Evolutionary conservation across 2,113 vertebrate genomes (phyloP), one percentile per base, ranked within the genome.

Genomic region (Ailuropoda melanoleuca): DNA sequence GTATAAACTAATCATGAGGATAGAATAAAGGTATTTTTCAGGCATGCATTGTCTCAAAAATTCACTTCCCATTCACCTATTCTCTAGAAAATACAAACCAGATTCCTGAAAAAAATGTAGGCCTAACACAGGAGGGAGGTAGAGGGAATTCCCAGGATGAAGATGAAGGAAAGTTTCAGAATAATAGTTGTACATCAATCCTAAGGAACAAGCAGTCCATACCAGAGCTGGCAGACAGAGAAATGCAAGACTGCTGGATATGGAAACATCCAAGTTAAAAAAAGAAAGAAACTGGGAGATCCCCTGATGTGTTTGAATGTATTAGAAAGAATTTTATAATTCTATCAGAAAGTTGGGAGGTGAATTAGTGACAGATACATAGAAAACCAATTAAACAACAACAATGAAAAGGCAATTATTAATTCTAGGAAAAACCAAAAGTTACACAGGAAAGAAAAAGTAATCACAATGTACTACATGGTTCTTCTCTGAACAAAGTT

Each of bases 391-490:
- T 75, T 85, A 50, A 64, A 43, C 18, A 89, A 72, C 13, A 81
- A 37, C 13, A 80, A 10, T n/a, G 56, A 89, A 70, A 50, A 83
- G 50, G 60, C 48, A 29, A 19, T 68, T 81, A 70, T 66, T 88
- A 93, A 88, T 74, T 72, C 62, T 39, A 91, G 46, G 86, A 58
- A 83, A 85, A 64, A 55, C 43, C 80, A 55, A 86, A 96, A 64
- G 39, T 62, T 87, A 46, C 7, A 43, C 26, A 56, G 46, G n/a
- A 83, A 93, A 89, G 60, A 81, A 48, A 60, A 88, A 50, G 34
- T 19, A 34, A 66, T 68, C 19, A 13, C 24, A 23, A 6, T 9
- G 5, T 55, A 29, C 68, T 68, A 15, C 1, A 1, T 10, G 46
- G 26, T 39, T 64, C 46, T 43, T 70, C 66, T 93, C 60, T 58